Percentiles rank a stretch among this genome's conserved stretches.
Evolutionary conservation across 2,113 vertebrate species (phyloP).

Genomic region (Thoracochromis brauschi): DNA sequence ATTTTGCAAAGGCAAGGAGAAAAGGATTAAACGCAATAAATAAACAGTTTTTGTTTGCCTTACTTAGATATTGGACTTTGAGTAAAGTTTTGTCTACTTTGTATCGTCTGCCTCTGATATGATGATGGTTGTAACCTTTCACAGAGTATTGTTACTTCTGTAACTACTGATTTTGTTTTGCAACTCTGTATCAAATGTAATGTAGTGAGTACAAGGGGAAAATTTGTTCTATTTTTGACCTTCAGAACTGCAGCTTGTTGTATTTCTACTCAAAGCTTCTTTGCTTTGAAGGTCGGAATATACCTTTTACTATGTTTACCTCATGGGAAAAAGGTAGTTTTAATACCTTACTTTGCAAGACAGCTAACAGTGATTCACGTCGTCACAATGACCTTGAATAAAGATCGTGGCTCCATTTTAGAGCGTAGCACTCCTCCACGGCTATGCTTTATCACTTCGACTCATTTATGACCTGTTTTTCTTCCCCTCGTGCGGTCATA

Average conservation of each 20-base stretch:
- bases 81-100: background rate
- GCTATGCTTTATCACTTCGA: background rate
- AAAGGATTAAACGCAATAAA: background rate
- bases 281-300: background rate
- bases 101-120: background rate
- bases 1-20: background rate
- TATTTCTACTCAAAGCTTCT: background rate
- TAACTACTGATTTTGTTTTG: background rate
- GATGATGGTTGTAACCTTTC: background rate
- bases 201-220: background rate
- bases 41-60: background rate
- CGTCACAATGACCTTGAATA: slow-evolving; percentile 26
- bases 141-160: background rate
- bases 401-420: slow-evolving; percentile 1
- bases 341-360: background rate
- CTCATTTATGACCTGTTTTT: background rate
- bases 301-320: background rate
- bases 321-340: background rate
- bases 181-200: background rate
- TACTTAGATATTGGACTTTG: background rate
- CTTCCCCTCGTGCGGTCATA: background rate
- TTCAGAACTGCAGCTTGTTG: background rate
- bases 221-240: background rate
- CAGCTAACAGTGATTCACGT: background rate
- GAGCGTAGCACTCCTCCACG: background rate